Evolutionary conservation across 2,888 invertebrate species (phyloP).

Genomic region (Nemotelus nigrinus): DNA sequence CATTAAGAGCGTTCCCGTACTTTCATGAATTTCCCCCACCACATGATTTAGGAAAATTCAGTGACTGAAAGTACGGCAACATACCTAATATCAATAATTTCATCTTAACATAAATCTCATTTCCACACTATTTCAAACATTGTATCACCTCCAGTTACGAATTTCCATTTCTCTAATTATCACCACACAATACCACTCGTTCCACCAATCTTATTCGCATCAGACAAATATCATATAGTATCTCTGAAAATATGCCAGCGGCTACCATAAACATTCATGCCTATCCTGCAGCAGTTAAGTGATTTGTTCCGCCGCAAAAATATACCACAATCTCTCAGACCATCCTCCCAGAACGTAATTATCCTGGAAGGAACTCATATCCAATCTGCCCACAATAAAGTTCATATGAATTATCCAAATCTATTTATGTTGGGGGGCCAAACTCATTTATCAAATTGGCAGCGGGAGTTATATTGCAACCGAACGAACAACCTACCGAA

Average conservation of each 20-base stretch:
- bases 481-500: not conserved
- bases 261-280: slow-evolving; percentile 27
- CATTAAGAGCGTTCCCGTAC: too few relatives aligned
- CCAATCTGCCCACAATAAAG: slow-evolving; percentile 42
- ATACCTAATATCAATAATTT: too few relatives aligned
- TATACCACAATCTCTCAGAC: not conserved
- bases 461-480: slow-evolving; percentile 28
- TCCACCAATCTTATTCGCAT: not conserved
- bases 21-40: too few relatives aligned
- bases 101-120: too few relatives aligned
- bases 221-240: not conserved
- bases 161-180: too few relatives aligned
- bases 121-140: too few relatives aligned
- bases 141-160: too few relatives aligned
- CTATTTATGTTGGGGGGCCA: slow-evolving; percentile 35
- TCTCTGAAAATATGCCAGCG: slow-evolving; percentile 9
- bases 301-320: slow-evolving; percentile 14
- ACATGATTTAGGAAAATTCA: too few relatives aligned
- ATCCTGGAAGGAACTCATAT: slow-evolving; percentile 38
- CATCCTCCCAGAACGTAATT: slow-evolving; percentile 22
- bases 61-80: too few relatives aligned
- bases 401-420: slow-evolving; percentile 45
- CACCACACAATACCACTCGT: not conserved
- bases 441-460: slow-evolving; percentile 45
- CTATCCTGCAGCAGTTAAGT: not conserved